phyloP scores from a whole-genome alignment of 2,888 invertebrate genomes.

The Malthinus seriepunctatus region DNA sequence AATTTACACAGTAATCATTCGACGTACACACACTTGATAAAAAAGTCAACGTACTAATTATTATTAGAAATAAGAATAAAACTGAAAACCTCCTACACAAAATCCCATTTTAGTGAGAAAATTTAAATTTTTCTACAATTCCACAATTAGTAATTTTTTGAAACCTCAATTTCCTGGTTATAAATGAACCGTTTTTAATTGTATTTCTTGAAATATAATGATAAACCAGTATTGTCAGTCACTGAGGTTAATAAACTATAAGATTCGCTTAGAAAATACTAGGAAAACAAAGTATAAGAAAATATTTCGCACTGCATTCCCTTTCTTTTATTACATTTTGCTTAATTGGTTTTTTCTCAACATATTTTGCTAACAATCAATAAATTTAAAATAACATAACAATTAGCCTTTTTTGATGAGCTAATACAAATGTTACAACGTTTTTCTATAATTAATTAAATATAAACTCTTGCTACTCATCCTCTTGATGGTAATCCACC shows the following conservation, averaged over 20 bases:
- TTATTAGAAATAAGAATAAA: neutral
- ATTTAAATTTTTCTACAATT: neutral
- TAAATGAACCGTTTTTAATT: constrained; percentile 9
- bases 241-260: constrained; percentile 30
- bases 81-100: neutral
- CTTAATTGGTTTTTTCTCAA: too few species aligned
- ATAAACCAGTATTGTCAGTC: constrained; percentile 6
- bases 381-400: too few species aligned
- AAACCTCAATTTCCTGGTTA: constrained; percentile 19
- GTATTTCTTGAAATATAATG: constrained; percentile 21
- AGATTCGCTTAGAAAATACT: constrained; percentile 28
- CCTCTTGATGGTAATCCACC: too few species aligned
- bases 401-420: neutral
- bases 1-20: too few species aligned
- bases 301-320: constrained; percentile 29
- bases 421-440: neutral
- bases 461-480: too few species aligned
- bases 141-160: neutral
- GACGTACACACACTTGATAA: neutral
- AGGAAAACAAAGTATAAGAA: constrained; percentile 27
- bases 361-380: too few species aligned
- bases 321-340: constrained; percentile 24
- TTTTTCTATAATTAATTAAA: too few species aligned
- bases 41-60: neutral
- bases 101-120: neutral